phyloP scores from a whole-genome alignment of 2,797 vertebrate species.

The Pseudochromis fuscus region DNA sequence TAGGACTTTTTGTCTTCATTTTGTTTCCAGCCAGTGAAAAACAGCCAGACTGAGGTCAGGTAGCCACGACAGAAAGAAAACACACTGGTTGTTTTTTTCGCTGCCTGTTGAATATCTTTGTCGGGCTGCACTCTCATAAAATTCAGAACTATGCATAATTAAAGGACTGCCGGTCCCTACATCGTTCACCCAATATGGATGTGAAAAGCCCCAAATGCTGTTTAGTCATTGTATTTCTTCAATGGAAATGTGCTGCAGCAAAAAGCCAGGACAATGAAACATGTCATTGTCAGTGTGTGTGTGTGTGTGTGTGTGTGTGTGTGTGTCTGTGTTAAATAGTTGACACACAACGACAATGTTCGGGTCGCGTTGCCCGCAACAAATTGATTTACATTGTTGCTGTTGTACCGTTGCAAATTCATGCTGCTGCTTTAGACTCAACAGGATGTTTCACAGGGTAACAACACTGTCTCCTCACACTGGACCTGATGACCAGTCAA shows the following conservation, averaged over 20 bases:
- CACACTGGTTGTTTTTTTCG: constrained; percentile 33
- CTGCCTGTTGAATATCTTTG: constrained; percentile 37
- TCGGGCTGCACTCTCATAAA: constrained; percentile 38
- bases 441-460: constrained; percentile 9
- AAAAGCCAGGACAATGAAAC: constrained; percentile 6
- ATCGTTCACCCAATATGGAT: background rate
- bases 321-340: too few species aligned
- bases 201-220: constrained; percentile 1
- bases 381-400: background rate
- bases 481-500: background rate
- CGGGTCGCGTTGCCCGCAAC: too few species aligned
- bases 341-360: too few species aligned
- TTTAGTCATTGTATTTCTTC: background rate
- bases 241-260: background rate
- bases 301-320: too few species aligned
- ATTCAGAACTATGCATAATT: constrained; percentile 37
- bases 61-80: constrained; percentile 49
- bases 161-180: constrained; percentile 2
- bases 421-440: constrained; percentile 6
- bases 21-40: constrained; percentile 34
- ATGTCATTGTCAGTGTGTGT: background rate
- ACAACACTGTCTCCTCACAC: constrained; percentile 1
- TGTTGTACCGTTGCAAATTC: background rate
- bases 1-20: constrained; percentile 26
- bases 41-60: constrained; percentile 40